Conservation (phyloP, 2,797 vertebrate species). For the Acrossocheilus fasciatus region DNA sequence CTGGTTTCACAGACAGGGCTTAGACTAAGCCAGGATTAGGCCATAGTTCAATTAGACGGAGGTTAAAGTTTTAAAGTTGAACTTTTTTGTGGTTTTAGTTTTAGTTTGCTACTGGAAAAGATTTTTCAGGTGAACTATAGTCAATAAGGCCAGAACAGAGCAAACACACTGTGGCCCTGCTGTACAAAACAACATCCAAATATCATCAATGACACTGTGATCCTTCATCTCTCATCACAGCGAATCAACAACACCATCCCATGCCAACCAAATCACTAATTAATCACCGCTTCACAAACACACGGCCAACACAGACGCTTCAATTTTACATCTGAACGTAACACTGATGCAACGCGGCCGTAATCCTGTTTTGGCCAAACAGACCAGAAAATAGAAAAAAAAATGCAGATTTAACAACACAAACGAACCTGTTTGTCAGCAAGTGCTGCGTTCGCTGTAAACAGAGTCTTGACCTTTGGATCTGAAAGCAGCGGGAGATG, state of each 20-base stretch:
- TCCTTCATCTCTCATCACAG: neutral
- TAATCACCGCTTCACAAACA: neutral
- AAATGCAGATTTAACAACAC: neutral
- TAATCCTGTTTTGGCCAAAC: neutral
- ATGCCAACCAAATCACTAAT: neutral
- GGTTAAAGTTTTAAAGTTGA: no score
- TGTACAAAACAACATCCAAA: neutral
- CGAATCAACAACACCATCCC: neutral
- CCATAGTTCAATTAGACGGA: no score
- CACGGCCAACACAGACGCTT: neutral
- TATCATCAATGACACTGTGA: neutral
- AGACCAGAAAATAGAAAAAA: neutral
- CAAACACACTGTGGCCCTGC: neutral
- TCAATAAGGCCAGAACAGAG: neutral
- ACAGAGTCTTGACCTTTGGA: constrained; percentile 42
- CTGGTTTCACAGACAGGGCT: no score
- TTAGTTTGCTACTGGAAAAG: neutral
- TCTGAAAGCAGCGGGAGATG: neutral
- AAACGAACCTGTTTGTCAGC: constrained; percentile 32
- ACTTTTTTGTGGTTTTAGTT: neutral
- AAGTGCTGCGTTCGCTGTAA: neutral
- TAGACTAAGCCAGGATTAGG: no score
- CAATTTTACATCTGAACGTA: neutral
- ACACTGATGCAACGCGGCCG: neutral
- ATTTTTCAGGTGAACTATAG: neutral